These are phyloP conservation scores for Pterois miles DNA, from an alignment of 2,797 vertebrate species.

Conservation along the genomic window DNA sequence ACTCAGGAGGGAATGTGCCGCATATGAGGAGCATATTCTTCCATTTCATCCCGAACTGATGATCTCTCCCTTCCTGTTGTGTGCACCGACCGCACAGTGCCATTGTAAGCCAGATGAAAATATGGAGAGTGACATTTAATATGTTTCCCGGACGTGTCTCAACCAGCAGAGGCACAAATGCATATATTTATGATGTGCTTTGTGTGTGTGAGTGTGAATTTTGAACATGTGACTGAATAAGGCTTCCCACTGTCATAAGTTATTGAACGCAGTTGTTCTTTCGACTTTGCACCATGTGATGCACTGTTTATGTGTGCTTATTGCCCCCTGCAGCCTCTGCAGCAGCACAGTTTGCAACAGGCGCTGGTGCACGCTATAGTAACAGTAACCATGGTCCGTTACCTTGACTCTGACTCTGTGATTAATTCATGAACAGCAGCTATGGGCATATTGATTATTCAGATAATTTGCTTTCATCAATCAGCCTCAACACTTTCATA, in stretches of 20 bases:
- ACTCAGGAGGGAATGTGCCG: conserved; percentile 56
- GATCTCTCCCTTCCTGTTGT: conserved; percentile 56
- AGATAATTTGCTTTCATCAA: conserved; percentile 82
- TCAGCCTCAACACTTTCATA: conserved; percentile 76
- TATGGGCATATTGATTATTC: conserved; percentile 81
- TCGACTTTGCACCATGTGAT: conserved; percentile 39
- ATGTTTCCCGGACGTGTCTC: conserved; percentile 60
- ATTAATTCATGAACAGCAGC: conserved; percentile 80
- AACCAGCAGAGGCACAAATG: conserved; percentile 58
- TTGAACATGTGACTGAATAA: conserved; percentile 31
- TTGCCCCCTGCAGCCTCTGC: conserved; percentile 45
- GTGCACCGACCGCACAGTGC: conserved; percentile 22
- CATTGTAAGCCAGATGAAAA: conserved; percentile 62
- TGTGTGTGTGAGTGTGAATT: conserved; percentile 35
- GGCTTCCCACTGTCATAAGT: conserved; percentile 62
- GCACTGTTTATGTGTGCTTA: conserved; percentile 45
- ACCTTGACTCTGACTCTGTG: conserved; percentile 70
- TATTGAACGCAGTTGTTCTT: conserved; percentile 70
- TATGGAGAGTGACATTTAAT: conserved; percentile 74
- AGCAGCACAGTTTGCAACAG: conserved; percentile 48
- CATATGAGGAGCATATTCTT: conserved; percentile 29
- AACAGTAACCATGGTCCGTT: conserved; percentile 58
- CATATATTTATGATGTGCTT: conserved; percentile 74
- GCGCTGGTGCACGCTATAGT: conserved; percentile 38
- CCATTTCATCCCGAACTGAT: conserved; percentile 57